Conservation (phyloP, 2,797 vertebrate species). For the Ctenosaura bakeri region DNA sequence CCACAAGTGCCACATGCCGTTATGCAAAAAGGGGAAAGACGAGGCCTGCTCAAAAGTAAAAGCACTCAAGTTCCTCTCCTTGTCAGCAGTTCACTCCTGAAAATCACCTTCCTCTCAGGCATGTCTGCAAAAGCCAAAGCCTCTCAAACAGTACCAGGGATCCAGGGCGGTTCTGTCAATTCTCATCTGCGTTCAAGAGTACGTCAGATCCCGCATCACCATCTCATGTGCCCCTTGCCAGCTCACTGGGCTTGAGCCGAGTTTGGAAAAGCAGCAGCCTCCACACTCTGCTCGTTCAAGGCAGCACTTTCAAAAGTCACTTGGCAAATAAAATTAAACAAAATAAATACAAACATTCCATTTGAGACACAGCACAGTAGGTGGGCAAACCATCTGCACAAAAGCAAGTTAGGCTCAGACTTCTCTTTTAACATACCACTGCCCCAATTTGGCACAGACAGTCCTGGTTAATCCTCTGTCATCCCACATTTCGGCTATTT, state of each 20-base stretch:
- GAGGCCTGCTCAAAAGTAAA: accelerated
- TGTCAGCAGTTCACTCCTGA: neutral
- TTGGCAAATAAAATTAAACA: neutral
- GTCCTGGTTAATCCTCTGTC: no score
- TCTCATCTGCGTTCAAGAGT: constrained; percentile 39
- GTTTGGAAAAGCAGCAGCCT: constrained; percentile 20
- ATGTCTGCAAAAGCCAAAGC: constrained; percentile 7
- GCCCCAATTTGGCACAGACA: neutral
- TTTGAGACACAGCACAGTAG: neutral
- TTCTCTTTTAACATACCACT: neutral
- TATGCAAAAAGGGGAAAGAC: neutral
- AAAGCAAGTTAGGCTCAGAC: constrained; percentile 27
- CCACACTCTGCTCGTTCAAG: accelerated
- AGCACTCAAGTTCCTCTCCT: neutral
- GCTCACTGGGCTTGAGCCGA: neutral
- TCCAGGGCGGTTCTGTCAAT: constrained; percentile 39
- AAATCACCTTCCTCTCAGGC: neutral
- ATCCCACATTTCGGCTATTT: no score
- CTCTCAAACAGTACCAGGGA: neutral
- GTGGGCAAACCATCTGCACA: neutral
- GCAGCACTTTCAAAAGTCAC: neutral
- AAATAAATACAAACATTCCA: neutral
- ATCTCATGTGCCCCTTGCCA: neutral
- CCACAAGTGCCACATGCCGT: neutral
- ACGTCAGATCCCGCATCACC: neutral